Evolutionary conservation across 1,140 invertebrate species (phyloP).

Genomic region (Holcopasites calliopsidis): DNA sequence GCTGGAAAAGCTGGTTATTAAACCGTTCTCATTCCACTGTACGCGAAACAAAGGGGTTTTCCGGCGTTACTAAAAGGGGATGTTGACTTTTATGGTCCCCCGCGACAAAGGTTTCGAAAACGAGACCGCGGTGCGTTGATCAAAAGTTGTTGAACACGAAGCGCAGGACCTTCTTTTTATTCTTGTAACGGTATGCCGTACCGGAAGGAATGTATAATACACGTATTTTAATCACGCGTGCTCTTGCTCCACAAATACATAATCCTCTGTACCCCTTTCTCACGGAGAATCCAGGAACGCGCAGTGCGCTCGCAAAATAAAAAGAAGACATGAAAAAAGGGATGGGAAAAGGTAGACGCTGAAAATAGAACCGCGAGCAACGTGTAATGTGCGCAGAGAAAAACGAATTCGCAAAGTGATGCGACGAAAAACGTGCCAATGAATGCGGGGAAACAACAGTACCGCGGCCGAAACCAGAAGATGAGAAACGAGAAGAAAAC

Average conservation of each 20-base stretch:
- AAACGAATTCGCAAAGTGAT: not conserved
- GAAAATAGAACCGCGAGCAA: not conserved
- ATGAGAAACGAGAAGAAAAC: too few relatives aligned
- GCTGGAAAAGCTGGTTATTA: not conserved
- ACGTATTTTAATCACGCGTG: constrained; percentile 21
- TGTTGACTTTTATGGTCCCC: constrained; percentile 7
- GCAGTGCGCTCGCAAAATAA: not conserved
- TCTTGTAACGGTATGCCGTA: too few relatives aligned
- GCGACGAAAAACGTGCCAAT: not conserved
- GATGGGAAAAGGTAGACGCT: not conserved
- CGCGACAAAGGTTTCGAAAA: not conserved
- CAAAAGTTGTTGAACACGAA: not conserved
- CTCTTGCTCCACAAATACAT: not conserved
- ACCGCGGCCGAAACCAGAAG: too few relatives aligned
- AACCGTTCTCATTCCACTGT: not conserved
- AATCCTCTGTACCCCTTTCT: too few relatives aligned
- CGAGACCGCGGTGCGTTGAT: not conserved
- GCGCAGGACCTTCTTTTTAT: not conserved
- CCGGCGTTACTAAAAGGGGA: not conserved
- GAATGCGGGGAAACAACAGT: too few relatives aligned
- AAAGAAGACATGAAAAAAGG: too few relatives aligned
- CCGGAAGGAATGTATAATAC: not conserved
- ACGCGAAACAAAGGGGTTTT: not conserved
- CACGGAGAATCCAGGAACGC: too few relatives aligned
- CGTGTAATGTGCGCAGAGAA: too few relatives aligned